Conservation (phyloP, 2,888 invertebrate species). For the Tenodera sinensis region DNA sequence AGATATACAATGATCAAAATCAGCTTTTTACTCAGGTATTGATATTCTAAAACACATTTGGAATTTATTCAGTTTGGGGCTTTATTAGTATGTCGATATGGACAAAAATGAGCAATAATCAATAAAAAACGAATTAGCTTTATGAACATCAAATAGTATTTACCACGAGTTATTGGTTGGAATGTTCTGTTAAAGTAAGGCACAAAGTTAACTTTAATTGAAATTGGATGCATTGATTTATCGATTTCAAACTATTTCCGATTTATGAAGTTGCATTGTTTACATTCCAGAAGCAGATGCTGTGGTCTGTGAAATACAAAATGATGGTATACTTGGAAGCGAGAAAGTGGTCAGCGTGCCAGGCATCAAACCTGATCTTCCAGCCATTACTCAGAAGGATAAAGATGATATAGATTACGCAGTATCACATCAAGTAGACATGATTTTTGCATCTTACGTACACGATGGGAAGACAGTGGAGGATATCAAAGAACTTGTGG, state of each 20-base stretch:
- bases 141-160: too few species aligned
- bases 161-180: too few species aligned
- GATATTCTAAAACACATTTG: too few species aligned
- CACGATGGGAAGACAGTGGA: conserved; percentile 80
- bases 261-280: not conserved
- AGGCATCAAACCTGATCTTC: conserved; percentile 90
- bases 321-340: conserved; percentile 90
- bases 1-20: too few species aligned
- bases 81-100: too few species aligned
- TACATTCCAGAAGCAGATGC: not conserved
- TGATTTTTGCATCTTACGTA: conserved; percentile 97
- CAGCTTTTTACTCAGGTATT: too few species aligned
- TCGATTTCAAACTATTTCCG: not conserved
- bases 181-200: too few species aligned
- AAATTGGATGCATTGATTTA: not conserved
- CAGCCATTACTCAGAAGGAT: conserved; percentile 96
- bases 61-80: too few species aligned
- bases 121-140: too few species aligned
- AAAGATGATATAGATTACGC: conserved; percentile 85
- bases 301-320: conserved; percentile 66
- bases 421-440: conserved; percentile 87
- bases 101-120: too few species aligned
- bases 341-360: conserved; percentile 96
- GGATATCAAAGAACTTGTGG: conserved; percentile 80
- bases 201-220: too few species aligned